Conservation (phyloP, 2,113 vertebrate species). For the Carettochelys insculpta region DNA sequence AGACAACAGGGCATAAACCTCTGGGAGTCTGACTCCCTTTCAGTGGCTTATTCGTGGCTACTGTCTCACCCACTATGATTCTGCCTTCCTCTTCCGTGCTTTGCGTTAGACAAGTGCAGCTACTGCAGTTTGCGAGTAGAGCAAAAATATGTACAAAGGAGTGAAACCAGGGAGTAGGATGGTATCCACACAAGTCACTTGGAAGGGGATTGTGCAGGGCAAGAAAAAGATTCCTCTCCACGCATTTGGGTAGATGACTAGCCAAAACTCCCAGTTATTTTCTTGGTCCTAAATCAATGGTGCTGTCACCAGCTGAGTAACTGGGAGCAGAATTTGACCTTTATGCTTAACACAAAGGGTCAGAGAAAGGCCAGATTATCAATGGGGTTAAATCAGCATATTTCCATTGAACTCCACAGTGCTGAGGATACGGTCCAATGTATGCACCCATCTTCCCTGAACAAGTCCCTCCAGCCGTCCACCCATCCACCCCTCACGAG, state of each 20-base stretch:
- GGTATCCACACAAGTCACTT: not conserved
- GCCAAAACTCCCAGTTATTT: not conserved
- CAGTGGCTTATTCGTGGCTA: not conserved
- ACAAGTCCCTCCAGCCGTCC: not conserved
- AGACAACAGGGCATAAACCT: not conserved
- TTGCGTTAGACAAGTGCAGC: no score
- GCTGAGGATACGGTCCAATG: not conserved
- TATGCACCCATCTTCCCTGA: not conserved
- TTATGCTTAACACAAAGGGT: not conserved
- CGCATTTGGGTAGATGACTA: accelerated
- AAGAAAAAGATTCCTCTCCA: not conserved
- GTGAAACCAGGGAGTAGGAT: not conserved
- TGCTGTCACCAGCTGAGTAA: not conserved
- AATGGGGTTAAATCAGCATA: accelerated
- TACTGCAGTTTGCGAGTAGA: not conserved
- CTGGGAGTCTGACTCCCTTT: not conserved
- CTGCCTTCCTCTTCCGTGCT: not conserved
- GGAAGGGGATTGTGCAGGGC: not conserved
- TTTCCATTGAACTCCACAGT: accelerated
- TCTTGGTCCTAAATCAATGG: accelerated
- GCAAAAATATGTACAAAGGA: not conserved
- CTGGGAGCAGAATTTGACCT: not conserved
- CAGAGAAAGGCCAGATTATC: accelerated
- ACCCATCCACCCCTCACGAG: not conserved
- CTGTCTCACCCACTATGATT: not conserved